A percentile compares a stretch with the other conserved stretches of the same genome.
These are phyloP conservation scores for Cygnus buccinator DNA, from an alignment of 2,113 vertebrate genomes.

Conservation along the genomic window DNA sequence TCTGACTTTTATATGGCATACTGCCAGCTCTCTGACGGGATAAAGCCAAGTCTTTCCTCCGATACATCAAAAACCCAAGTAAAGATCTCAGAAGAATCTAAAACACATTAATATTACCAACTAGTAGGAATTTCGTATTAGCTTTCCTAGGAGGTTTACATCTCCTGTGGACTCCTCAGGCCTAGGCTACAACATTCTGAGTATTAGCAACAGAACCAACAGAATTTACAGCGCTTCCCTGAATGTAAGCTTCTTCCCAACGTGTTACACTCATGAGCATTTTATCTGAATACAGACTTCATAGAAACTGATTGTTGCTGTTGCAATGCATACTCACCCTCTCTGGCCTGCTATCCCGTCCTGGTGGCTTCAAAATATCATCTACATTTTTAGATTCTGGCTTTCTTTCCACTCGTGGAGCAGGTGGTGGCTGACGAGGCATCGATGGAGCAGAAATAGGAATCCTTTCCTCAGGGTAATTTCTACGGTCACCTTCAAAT, in stretches of 20 bases:
- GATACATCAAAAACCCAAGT: background rate
- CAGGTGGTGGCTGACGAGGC: slow-evolving; percentile 83
- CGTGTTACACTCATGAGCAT: background rate
- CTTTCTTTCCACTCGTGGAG: slow-evolving; percentile 90
- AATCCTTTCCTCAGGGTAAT: slow-evolving; percentile 89
- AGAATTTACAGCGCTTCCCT: background rate
- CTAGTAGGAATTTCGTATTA: background rate
- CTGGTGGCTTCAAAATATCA: slow-evolving; percentile 94
- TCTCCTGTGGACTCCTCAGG: background rate
- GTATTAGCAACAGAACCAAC: background rate
- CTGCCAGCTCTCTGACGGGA: background rate
- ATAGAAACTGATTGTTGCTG: rapidly evolving
- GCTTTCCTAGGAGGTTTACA: background rate
- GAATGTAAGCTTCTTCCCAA: background rate
- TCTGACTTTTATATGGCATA: background rate
- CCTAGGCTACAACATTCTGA: background rate
- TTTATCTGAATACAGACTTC: background rate
- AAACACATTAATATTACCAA: background rate
- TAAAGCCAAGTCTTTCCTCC: background rate
- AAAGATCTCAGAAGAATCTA: background rate
- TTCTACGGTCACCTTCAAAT: slow-evolving; percentile 87
- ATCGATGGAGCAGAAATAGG: slow-evolving; percentile 81
- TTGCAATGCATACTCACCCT: slow-evolving; percentile 79
- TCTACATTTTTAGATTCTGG: slow-evolving; percentile 97
- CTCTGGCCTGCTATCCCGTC: slow-evolving; percentile 90